phyloP scores from a whole-genome alignment of 1,140 invertebrate genomes.

The Sminthurinus signatus region DNA sequence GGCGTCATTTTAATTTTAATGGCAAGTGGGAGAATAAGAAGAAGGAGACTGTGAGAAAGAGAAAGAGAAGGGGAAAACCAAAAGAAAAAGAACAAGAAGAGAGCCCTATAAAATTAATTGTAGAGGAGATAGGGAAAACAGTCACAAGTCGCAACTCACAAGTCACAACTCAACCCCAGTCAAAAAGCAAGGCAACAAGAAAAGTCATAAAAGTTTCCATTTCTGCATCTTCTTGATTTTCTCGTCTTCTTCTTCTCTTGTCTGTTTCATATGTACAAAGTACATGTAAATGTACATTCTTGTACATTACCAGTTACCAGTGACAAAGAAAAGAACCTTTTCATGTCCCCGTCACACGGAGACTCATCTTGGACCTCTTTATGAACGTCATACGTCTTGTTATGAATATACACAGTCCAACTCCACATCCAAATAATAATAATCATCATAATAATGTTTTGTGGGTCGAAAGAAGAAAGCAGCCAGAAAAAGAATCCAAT shows the following conservation, averaged over 20 bases:
- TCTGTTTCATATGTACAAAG: no score
- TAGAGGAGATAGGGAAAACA: constrained; percentile 34
- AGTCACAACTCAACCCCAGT: no score
- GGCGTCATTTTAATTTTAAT: constrained; percentile 42
- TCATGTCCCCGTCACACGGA: constrained; percentile 36
- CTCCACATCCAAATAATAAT: no score
- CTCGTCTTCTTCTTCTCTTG: constrained; percentile 3
- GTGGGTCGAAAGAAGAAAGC: no score
- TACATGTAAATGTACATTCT: no score
- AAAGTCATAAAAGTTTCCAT: constrained; percentile 42
- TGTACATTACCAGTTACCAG: neutral
- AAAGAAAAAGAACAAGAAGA: no score
- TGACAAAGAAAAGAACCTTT: constrained; percentile 10
- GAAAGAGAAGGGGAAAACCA: no score
- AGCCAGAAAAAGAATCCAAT: no score
- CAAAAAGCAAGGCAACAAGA: constrained; percentile 16
- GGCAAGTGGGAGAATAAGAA: constrained; percentile 41
- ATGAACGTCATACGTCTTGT: constrained; percentile 41
- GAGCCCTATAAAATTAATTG: constrained; percentile 42
- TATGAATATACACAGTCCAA: no score
- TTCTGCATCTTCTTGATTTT: no score
- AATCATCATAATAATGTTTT: no score
- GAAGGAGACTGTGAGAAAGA: constrained; percentile 38
- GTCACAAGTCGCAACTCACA: no score
- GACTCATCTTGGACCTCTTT: constrained; percentile 39